Evolutionary conservation across 2,797 vertebrate species (phyloP), one percentile per base, ranked within the genome.

Genomic region (Characodon lateralis): DNA sequence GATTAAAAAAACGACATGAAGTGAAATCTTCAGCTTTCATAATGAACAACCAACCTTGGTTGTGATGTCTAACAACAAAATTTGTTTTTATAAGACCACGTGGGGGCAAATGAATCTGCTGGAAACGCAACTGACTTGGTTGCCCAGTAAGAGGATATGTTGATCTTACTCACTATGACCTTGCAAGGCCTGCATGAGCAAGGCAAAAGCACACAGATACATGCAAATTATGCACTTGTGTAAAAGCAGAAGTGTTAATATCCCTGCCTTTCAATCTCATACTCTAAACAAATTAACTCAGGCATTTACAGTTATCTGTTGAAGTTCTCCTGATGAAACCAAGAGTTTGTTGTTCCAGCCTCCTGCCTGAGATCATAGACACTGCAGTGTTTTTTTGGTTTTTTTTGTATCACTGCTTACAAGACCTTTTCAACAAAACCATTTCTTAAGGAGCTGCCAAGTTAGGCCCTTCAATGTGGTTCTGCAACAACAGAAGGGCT

Each of bases 371-470:
- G 14, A 28, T 16, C 56, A 48, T 14, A 56, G 71, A 59, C 24
- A 3, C n/a, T 31, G 20, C 59, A 1, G 46, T 14, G 28, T 39
- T 53, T 50, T 28, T 66, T 35, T 10, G 14, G 26, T 35, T 35
- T 8, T 20, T 65, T 50, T 22, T n/a, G 28, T 13, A 48, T 43
- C 14, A 31, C 48, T 75, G 48, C 48, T 51, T 10, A 31, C 6
- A 51, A 46, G 10, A 2, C 2, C 63, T 77, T 86, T 88, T 71
- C 50, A 78, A 81, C 35, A 18, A 79, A 48, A 46, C 55, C 9
- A 16, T 81, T 71, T 79, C 75, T 77, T 68, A 73, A 75, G 31
- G 13, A 48, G 58, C 53, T 50, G 66, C 79, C 73, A 78, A 74
- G 66, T 53, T 46, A 58, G 46, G 5, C 24, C 10, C 35, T 59